Conservation (phyloP, 2,797 vertebrate genomes). For the Rhinoraja longicauda region DNA sequence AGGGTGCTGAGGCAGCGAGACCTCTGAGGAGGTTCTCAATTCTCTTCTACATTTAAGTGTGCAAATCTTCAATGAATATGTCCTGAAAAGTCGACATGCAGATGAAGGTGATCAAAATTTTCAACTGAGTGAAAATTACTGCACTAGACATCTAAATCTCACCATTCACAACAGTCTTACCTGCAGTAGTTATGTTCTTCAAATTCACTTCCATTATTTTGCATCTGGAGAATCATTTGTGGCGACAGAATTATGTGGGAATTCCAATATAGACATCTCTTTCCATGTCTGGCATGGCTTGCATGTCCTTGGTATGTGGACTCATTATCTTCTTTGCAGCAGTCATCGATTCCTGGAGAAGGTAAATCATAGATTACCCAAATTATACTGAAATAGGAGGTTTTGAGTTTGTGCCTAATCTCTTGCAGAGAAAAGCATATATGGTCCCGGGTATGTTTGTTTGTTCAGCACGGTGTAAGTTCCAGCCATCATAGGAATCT, state of each 20-base stretch:
- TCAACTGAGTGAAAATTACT: not conserved
- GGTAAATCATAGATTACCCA: not conserved
- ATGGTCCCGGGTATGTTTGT: not conserved
- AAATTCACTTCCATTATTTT: not conserved
- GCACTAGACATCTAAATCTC: not conserved
- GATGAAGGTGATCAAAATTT: not conserved
- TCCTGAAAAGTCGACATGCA: not conserved
- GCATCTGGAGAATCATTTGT: not conserved
- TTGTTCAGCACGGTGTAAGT: not conserved
- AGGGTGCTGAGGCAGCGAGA: not conserved
- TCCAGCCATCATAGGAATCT: not conserved
- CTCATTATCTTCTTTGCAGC: not conserved
- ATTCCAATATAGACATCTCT: constrained; percentile 1
- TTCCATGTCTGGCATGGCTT: not conserved
- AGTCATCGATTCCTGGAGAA: constrained; percentile 1
- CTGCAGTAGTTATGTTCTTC: constrained; percentile 13
- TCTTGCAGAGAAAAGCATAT: not conserved
- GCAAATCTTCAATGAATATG: not conserved
- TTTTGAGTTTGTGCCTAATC: not conserved
- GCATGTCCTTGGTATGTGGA: not conserved
- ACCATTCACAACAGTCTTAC: not conserved
- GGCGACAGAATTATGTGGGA: not conserved
- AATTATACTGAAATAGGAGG: not conserved
- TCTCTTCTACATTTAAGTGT: not conserved
- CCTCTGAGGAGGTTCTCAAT: not conserved